Conservation (phyloP, 2,113 vertebrate genomes). For the Mixornis gularis region DNA sequence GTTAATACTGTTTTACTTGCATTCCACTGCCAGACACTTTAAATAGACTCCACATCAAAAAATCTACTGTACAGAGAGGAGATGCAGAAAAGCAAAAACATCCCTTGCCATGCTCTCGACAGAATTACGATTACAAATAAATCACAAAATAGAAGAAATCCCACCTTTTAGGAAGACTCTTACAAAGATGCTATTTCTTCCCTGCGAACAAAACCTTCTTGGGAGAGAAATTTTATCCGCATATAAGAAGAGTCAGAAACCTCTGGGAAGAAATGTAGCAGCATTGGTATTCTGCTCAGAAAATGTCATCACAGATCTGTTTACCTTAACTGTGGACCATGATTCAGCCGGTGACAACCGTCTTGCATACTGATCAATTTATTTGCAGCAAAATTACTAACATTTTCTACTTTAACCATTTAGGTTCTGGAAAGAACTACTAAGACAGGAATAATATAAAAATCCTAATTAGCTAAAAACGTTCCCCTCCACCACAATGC, state of each 20-base stretch:
- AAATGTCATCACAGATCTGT: conserved; percentile 78
- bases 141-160: conserved; percentile 12
- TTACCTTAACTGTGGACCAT: conserved; percentile 79
- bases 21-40: not conserved
- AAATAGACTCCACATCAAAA: conserved; percentile 20
- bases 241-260: conserved; percentile 65
- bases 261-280: conserved; percentile 66
- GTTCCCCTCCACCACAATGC: not conserved
- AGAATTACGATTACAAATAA: not conserved
- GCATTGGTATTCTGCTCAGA: conserved; percentile 80
- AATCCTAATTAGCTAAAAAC: not conserved
- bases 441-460: not conserved
- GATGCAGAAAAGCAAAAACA: conserved; percentile 4
- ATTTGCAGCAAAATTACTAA: conserved; percentile 70
- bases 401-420: conserved; percentile 66
- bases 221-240: conserved; percentile 56
- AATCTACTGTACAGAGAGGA: not conserved
- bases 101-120: not conserved
- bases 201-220: conserved; percentile 43
- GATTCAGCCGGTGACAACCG: conserved; percentile 75
- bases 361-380: conserved; percentile 80
- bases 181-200: conserved; percentile 40
- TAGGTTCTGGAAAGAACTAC: conserved; percentile 57
- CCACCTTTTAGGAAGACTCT: conserved; percentile 67
- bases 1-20: not conserved